Evolutionary conservation across 2,113 vertebrate genomes (phyloP).

Genomic region (Pterocles orientalis): DNA sequence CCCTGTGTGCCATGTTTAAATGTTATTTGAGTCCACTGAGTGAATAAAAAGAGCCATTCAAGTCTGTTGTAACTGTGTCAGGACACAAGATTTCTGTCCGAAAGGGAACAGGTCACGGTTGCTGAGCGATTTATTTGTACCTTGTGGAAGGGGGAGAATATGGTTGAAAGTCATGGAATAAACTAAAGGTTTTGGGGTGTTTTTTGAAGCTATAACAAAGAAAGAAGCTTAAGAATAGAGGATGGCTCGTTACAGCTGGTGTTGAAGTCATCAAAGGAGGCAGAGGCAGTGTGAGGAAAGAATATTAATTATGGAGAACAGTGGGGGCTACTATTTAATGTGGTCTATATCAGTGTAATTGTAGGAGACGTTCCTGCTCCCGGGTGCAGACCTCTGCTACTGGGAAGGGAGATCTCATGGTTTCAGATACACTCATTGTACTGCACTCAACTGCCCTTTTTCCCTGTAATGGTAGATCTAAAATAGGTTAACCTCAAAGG

Average conservation of each 20-base stretch:
- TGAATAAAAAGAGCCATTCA: background rate
- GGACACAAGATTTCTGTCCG: background rate
- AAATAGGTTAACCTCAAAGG: background rate
- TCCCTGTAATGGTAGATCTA: background rate
- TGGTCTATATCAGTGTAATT: background rate
- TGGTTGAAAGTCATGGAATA: background rate
- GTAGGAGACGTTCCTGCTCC: background rate
- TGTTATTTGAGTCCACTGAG: background rate
- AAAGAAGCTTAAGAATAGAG: background rate
- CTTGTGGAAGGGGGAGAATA: background rate
- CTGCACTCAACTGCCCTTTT: rapidly evolving
- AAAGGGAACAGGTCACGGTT: background rate
- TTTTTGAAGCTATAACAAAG: slow-evolving; percentile 4
- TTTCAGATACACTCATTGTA: rapidly evolving
- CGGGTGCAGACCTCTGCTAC: background rate
- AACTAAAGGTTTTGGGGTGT: background rate
- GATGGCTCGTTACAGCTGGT: background rate
- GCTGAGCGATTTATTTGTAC: background rate
- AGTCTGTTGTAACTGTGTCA: background rate
- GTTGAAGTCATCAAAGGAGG: slow-evolving; percentile 3
- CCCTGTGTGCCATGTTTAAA: background rate
- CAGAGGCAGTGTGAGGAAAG: slow-evolving; percentile 20
- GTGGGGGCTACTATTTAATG: slow-evolving; percentile 24
- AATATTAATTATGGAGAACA: slow-evolving; percentile 41
- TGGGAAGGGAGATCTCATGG: background rate